Evolutionary conservation across 2,113 vertebrate genomes (phyloP), one percentile per base, ranked within the genome.

Genomic region (Lontra canadensis): DNA sequence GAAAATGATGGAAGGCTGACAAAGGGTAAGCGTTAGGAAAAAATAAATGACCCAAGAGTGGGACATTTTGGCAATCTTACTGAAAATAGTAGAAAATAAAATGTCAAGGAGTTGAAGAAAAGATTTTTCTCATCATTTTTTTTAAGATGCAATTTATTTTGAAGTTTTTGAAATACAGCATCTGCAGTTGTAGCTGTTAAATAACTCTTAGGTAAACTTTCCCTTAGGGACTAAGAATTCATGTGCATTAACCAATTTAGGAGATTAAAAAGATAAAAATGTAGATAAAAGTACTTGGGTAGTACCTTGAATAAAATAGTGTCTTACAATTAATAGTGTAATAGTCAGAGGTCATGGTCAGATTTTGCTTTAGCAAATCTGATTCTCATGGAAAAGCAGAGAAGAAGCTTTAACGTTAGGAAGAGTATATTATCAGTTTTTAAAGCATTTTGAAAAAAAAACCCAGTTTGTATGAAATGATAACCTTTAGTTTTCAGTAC

Each of bases 381-480:
- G 26, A 10, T 88, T 94, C 55, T 95, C 23, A 47, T 18, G 23
- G 55, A 88, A 89, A 87, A 95, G 71, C 57, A 78, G 65, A 47
- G 90, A 63, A 94, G 13, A 92, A 63, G 71, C 57, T 52, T 94
- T 9, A 74, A 73, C n/a, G 13, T 92, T 67, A 69, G 34, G 26
- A 85, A 63, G 36, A 89, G 80, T 85, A 29, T 95, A 81, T 42
- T 42, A 78, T 34, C 4, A 95, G 12, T 39, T 93, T 97, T 92
- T 95, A 92, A 90, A 92, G 20, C 29, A 84, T 23, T 85, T 89
- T 94, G 36, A 67, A 88, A 39, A 57, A 59, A 25, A 80, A 93
- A 79, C 47, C 69, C 34, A 80, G 0, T 84, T 89, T 88, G 47
- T 76, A 34, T 90, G 31, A 84, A 69, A 4, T 57, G 49, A 12